Evolutionary conservation across 2,113 vertebrate genomes (phyloP).

Genomic region (Calonectris borealis): DNA sequence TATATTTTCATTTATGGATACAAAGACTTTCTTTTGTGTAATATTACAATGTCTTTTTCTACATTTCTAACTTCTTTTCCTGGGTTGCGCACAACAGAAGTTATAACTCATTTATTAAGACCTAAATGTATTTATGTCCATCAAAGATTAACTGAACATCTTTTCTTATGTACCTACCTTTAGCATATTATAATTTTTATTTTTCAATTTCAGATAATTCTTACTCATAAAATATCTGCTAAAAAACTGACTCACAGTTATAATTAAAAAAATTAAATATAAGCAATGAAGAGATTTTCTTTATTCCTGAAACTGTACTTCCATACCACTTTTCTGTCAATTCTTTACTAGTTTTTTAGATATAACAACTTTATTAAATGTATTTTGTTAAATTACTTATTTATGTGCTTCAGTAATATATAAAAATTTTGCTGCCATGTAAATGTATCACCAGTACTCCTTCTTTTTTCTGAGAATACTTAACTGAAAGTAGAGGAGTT

Average conservation of each 20-base stretch:
- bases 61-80: neutral
- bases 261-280: neutral
- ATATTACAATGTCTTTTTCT: neutral
- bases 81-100: neutral
- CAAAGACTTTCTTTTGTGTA: neutral
- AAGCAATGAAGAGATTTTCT: fast-evolving
- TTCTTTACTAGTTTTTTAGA: neutral
- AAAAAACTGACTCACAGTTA: neutral
- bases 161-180: neutral
- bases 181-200: neutral
- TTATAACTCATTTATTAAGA: neutral
- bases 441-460: neutral
- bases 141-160: neutral
- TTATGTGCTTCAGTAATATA: neutral
- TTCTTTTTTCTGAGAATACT: neutral
- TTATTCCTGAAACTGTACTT: neutral
- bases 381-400: neutral
- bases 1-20: neutral
- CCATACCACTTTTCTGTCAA: neutral
- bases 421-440: neutral
- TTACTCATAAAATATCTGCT: neutral
- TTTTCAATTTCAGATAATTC: neutral
- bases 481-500: neutral
- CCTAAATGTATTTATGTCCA: neutral
- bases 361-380: neutral